Evolutionary conservation across 2,797 vertebrate genomes (phyloP).

Genomic region (Gobio occitaniae): DNA sequence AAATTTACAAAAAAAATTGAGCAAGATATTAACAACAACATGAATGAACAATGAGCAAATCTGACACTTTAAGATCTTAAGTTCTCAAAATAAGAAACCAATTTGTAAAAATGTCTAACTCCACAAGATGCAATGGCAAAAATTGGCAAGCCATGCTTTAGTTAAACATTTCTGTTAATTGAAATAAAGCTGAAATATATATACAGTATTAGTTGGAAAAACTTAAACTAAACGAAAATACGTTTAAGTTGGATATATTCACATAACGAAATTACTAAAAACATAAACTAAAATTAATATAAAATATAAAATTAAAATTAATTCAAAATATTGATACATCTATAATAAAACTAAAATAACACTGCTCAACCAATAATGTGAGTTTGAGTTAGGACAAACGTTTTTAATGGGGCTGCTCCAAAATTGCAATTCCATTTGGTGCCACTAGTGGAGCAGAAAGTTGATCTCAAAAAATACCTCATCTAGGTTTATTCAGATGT

Average conservation of each 20-base stretch:
- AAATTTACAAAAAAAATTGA: background rate
- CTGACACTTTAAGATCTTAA: background rate
- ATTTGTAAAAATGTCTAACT: background rate
- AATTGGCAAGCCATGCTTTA: background rate
- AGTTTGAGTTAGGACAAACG: too few species aligned
- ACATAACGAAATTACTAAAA: background rate
- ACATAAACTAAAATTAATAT: background rate
- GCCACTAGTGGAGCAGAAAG: background rate
- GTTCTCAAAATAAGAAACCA: background rate
- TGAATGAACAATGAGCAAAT: background rate
- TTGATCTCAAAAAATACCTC: background rate
- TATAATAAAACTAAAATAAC: background rate
- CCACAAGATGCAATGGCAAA: background rate
- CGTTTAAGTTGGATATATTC: background rate
- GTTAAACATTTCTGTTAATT: background rate
- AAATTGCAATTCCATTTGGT: background rate
- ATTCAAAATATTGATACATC: background rate
- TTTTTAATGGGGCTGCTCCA: background rate
- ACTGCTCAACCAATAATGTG: too few species aligned
- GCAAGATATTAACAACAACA: background rate
- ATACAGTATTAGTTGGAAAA: background rate
- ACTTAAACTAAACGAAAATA: background rate
- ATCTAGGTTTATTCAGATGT: background rate
- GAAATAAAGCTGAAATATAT: background rate
- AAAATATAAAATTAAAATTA: background rate